Conservation (phyloP, 2,113 vertebrate species). For the Benitochromis conjunctus region DNA sequence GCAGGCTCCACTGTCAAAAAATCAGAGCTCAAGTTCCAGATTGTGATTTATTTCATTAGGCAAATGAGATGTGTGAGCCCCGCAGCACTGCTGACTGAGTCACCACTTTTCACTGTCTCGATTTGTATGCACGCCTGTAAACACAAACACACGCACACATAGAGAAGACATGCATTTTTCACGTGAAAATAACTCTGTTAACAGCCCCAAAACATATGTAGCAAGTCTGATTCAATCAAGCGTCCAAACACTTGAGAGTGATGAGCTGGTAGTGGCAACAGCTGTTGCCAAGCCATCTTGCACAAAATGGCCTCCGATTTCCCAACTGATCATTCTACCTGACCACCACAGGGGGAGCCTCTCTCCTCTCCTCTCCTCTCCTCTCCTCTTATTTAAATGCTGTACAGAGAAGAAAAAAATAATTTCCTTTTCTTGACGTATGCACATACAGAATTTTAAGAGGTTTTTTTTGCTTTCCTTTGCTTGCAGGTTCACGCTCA, state of each 20-base stretch:
- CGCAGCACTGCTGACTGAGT: slow-evolving; percentile 53
- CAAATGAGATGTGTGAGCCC: slow-evolving; percentile 72
- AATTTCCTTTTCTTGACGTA: neutral
- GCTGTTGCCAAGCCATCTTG: slow-evolving; percentile 59
- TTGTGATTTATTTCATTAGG: slow-evolving; percentile 77
- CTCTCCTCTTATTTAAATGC: neutral
- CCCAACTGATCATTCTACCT: slow-evolving; percentile 45
- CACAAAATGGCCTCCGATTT: slow-evolving; percentile 63
- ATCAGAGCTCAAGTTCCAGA: slow-evolving; percentile 65
- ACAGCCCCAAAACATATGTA: slow-evolving; percentile 60
- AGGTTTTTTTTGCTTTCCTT: slow-evolving; percentile 4
- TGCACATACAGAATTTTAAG: neutral
- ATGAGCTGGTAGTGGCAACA: slow-evolving; percentile 55
- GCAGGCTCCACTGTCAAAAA: slow-evolving; percentile 51
- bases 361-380: neutral
- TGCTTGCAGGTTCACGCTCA: slow-evolving; percentile 50
- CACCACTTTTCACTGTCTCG: slow-evolving; percentile 42
- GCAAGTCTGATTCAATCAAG: slow-evolving; percentile 60
- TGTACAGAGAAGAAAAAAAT: neutral
- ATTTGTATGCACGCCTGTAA: neutral
- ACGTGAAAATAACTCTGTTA: slow-evolving; percentile 27
- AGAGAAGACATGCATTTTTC: slow-evolving; percentile 20
- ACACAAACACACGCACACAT: neutral
- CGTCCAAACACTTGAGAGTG: slow-evolving; percentile 46
- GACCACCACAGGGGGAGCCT: slow-evolving; percentile 47